Percentiles rank a stretch among this genome's conserved stretches.
Evolutionary conservation across 1,140 invertebrate genomes (phyloP).

Genomic region (Musca domestica): DNA sequence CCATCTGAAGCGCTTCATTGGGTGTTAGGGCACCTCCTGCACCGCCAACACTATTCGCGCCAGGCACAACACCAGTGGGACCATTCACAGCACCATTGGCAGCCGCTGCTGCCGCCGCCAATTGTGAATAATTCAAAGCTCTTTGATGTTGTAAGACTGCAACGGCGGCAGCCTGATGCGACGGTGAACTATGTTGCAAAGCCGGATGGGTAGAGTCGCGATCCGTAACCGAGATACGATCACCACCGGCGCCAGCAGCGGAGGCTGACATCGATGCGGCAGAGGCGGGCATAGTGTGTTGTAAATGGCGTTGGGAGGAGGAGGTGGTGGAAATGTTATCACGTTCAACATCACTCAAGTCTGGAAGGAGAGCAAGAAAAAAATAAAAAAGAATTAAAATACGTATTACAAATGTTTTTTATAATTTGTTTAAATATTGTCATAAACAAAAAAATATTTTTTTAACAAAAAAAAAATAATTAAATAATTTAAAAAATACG

Average conservation of each 20-base stretch:
- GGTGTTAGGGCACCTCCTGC: conserved; percentile 35
- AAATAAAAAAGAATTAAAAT: conserved; percentile 47
- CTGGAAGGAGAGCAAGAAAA: conserved; percentile 52
- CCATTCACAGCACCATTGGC: conserved; percentile 53
- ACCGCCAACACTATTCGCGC: neutral
- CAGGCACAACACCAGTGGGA: conserved; percentile 31
- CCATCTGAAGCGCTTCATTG: conserved; percentile 40
- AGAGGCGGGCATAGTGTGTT: conserved; percentile 38
- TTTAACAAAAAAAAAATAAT: too few species aligned
- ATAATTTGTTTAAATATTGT: too few species aligned
- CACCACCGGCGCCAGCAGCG: conserved; percentile 31
- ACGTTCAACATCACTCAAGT: conserved; percentile 52
- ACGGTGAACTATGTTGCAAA: conserved; percentile 62
- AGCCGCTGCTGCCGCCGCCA: conserved; percentile 58
- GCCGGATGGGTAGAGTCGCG: conserved; percentile 36
- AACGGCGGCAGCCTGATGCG: conserved; percentile 40
- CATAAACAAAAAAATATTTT: too few species aligned
- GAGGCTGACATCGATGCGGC: conserved; percentile 33
- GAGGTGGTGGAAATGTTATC: conserved; percentile 48
- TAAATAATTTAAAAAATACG: too few species aligned
- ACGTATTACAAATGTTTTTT: too few species aligned
- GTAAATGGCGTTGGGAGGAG: conserved; percentile 34
- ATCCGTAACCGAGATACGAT: conserved; percentile 7
- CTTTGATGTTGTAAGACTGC: conserved; percentile 58
- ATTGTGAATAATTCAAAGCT: conserved; percentile 71